phyloP scores from a whole-genome alignment of 35 echinoderm and acorn worm species.

The Heliocidaris erythrogramma region DNA sequence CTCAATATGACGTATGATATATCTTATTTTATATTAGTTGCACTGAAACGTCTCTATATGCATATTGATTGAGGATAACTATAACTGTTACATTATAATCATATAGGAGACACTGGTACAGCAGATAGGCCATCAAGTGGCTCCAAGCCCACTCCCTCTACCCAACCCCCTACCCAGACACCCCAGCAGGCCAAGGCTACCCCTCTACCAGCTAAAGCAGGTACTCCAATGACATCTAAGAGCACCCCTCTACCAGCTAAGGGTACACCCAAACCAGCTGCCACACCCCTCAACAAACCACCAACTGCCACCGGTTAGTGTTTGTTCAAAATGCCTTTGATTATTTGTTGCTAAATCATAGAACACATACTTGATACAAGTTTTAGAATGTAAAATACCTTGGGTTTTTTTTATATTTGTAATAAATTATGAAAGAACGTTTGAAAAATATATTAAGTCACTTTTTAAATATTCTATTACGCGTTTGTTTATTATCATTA shows the following conservation, averaged over 20 bases:
- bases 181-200: conserved; percentile 43
- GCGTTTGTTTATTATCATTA: too few relatives aligned
- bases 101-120: conserved; percentile 18
- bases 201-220: neutral
- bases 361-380: neutral
- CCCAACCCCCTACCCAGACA: conserved; percentile 18
- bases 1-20: neutral
- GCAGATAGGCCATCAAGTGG: neutral
- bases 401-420: neutral
- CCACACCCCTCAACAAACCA: conserved; percentile 26
- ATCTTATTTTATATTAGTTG: neutral
- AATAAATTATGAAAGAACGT: neutral
- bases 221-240: conserved; percentile 6
- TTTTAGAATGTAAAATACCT: neutral
- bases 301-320: neutral
- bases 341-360: neutral
- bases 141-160: conserved; percentile 19
- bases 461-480: too few relatives aligned
- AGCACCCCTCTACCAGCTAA: conserved; percentile 27
- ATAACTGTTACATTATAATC: neutral
- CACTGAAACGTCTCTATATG: neutral
- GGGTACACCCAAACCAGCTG: conserved; percentile 4
- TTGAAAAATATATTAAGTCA: too few relatives aligned
- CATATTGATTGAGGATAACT: neutral
- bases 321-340: neutral